Evolutionary conservation across 2,797 vertebrate genomes (phyloP), one percentile per base, ranked within the genome.

Genomic region (Sardinella longiceps): DNA sequence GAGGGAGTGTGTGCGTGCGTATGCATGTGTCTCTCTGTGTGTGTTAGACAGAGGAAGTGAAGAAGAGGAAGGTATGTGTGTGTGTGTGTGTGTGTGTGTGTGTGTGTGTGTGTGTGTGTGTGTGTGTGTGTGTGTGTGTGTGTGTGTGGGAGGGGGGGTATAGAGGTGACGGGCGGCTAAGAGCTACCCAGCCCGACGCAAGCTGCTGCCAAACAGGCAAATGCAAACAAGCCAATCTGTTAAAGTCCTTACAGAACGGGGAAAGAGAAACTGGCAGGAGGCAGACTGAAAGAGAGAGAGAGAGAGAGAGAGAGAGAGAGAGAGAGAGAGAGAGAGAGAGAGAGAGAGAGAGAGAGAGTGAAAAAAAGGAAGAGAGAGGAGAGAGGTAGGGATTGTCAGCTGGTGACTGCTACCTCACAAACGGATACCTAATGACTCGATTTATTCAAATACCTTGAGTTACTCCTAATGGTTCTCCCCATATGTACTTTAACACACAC

Each of bases 341-440:
- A n/a, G 60, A 20, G 10, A 60, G 20, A 7, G 56, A 58, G 56
- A 58, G 56, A 58, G 56, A 23, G 56, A 23, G 56, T 23, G 56
- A 58, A 63, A 9, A 20, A 25, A 63, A 25, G 9, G 23, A 66
- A 14, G 15, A 12, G 33, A 33, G 14, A 7, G 15, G 25, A 74
- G 33, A 3, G 63, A 25, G 20, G 81, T 83, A 56, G 63, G 84
- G 94, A 94, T 92, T 95, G 95, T 97, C 96, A 97, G 96, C 96
- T 97, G 96, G 96, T 95, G 96, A 95, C 95, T 94, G 93, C 95
- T 95, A 95, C 94, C 95, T 95, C 94, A 95, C 96, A 97, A 96
- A 96, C 95, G 95, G 95, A 96, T 96, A 95, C 96, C 95, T 97
- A 97, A 97, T 97, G 96, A 96, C 95, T 96, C 95, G 93, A 96